phyloP scores from a whole-genome alignment of 2,797 vertebrate genomes.

The Esox masquinongy region DNA sequence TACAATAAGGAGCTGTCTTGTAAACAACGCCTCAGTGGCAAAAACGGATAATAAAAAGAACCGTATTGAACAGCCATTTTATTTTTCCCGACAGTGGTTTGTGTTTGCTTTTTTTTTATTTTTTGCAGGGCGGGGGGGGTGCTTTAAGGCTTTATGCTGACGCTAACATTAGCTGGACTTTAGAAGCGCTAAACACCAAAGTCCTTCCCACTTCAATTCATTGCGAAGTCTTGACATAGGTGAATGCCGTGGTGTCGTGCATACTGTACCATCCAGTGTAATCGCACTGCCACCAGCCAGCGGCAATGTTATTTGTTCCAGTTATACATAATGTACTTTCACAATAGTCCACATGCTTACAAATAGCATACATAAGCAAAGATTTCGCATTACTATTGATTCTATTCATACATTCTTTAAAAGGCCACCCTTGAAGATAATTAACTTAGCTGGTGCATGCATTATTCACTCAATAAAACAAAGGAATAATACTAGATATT shows the following conservation, averaged over 20 bases:
- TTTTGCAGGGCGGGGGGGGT: conserved; percentile 15
- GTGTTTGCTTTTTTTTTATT: conserved; percentile 4
- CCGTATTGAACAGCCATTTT: conserved; percentile 65
- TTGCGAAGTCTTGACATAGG: conserved; percentile 27
- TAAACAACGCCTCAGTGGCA: conserved; percentile 70
- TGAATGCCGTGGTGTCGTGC: conserved; percentile 29
- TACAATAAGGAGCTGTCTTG: conserved; percentile 73
- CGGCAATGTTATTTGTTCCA: conserved; percentile 34
- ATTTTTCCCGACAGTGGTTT: conserved; percentile 62
- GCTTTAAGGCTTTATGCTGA: conserved; percentile 45
- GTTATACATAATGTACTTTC: conserved; percentile 37
- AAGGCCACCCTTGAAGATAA: conserved; percentile 65
- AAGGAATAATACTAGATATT: conserved; percentile 48
- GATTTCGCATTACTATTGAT: conserved; percentile 64
- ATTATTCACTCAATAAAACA: conserved; percentile 64
- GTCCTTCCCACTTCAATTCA: conserved; percentile 12
- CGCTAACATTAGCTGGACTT: conserved; percentile 42
- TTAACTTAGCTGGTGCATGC: conserved; percentile 64
- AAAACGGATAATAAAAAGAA: conserved; percentile 66
- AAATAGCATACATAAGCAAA: conserved; percentile 54
- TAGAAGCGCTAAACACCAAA: conserved; percentile 34
- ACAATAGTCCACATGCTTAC: conserved; percentile 48
- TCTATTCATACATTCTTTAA: conserved; percentile 68
- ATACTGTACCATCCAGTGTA: conserved; percentile 20
- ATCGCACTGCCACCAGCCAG: not conserved